A percentile compares a stretch with the other conserved stretches of the same genome.
These are phyloP conservation scores for Zoanthus sociatus DNA, from an alignment of 92 coral and sea anemone species.

Conservation along the genomic window DNA sequence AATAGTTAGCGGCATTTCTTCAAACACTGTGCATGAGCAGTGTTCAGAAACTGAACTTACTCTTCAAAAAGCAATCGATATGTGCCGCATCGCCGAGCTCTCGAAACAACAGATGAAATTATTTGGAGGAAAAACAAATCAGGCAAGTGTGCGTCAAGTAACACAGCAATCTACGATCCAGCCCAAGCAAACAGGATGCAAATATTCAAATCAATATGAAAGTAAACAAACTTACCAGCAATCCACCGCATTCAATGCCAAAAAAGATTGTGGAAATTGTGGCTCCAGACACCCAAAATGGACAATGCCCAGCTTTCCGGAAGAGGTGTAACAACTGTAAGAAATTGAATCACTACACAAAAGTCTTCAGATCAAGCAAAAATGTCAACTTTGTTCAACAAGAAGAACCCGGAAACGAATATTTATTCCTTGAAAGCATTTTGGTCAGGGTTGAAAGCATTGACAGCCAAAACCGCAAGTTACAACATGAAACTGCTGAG, in stretches of 20 bases:
- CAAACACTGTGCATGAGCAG: not conserved
- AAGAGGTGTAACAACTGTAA: too few species aligned
- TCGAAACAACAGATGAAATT: too few species aligned
- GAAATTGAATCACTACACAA: too few species aligned
- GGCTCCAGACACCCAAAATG: conserved; percentile 7
- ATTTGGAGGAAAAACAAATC: not conserved
- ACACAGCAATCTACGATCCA: not conserved
- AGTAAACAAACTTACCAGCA: conserved; percentile 1
- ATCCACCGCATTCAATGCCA: conserved; percentile 14
- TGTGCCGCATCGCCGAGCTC: too few species aligned
- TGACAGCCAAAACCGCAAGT: not conserved
- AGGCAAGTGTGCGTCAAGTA: conserved; percentile 3
- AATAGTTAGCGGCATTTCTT: conserved; percentile 44
- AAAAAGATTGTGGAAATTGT: conserved; percentile 46
- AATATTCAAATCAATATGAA: not conserved
- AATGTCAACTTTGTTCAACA: too few species aligned
- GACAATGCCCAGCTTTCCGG: too few species aligned
- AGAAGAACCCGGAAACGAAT: not conserved
- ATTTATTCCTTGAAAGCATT: not conserved
- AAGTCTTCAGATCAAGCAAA: too few species aligned
- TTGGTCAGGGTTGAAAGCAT: too few species aligned
- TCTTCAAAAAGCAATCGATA: conserved; percentile 30
- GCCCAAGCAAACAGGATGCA: too few species aligned
- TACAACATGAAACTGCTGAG: conserved; percentile 28
- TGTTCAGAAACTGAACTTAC: not conserved